These are phyloP conservation scores for Nineta flava DNA, from an alignment of 2,888 invertebrate species.

Conservation along the genomic window DNA sequence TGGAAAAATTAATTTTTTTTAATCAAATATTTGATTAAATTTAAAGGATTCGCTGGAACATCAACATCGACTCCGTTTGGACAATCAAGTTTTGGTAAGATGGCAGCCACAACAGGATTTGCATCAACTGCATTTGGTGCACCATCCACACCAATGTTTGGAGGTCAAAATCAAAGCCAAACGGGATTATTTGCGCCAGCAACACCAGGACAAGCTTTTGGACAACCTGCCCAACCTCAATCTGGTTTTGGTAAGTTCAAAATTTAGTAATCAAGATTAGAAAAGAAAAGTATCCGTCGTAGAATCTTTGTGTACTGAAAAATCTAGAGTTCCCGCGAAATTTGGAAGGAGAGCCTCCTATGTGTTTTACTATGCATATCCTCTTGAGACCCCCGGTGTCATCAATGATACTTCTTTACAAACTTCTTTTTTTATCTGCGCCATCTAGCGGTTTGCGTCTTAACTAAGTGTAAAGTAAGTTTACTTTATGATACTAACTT, in stretches of 20 bases:
- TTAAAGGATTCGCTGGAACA: slow-evolving; percentile 11
- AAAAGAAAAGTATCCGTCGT: neutral
- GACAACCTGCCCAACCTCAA: slow-evolving; percentile 38
- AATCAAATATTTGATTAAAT: too few relatives aligned
- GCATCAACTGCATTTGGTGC: slow-evolving; percentile 57
- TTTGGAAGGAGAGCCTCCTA: too few relatives aligned
- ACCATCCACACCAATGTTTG: slow-evolving; percentile 37
- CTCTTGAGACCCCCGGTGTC: too few relatives aligned
- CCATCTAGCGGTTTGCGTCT: too few relatives aligned
- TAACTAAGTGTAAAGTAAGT: too few relatives aligned
- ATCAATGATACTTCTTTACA: too few relatives aligned
- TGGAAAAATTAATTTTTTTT: too few relatives aligned
- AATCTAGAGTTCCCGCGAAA: too few relatives aligned
- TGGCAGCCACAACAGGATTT: slow-evolving; percentile 42
- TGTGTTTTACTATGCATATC: too few relatives aligned
- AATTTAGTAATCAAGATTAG: neutral
- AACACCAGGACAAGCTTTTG: slow-evolving; percentile 44
- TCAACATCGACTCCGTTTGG: slow-evolving; percentile 17
- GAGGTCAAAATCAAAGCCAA: slow-evolving; percentile 30
- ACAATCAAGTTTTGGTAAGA: slow-evolving; percentile 31
- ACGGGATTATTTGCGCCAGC: slow-evolving; percentile 43
- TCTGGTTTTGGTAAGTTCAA: slow-evolving; percentile 19
- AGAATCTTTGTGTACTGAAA: too few relatives aligned
- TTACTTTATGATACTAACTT: too few relatives aligned
- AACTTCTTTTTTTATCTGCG: too few relatives aligned